A percentile compares a stretch with the other conserved stretches of the same genome.
Conservation (phyloP, 2,888 invertebrate species). For the Drosophila mimica region DNA sequence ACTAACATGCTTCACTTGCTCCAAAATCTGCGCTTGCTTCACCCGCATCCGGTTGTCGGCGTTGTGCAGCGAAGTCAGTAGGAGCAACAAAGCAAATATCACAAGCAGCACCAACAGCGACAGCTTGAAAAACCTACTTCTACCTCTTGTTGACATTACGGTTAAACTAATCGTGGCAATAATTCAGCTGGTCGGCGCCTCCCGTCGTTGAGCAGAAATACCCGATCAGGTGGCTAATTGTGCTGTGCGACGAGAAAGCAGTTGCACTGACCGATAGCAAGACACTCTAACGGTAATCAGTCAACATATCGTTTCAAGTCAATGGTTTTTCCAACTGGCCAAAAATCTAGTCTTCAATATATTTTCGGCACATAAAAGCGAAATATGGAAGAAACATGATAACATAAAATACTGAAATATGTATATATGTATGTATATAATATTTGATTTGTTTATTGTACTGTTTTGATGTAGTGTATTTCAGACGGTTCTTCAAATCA, state of each 20-base stretch:
- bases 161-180: constrained; percentile 38
- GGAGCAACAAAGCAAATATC: constrained; percentile 44
- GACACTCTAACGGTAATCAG: neutral
- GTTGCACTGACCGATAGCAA: constrained; percentile 15
- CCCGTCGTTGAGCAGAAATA: neutral
- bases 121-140: constrained; percentile 42
- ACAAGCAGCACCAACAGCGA: constrained; percentile 43
- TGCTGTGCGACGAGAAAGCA: constrained; percentile 5
- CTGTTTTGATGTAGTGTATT: neutral
- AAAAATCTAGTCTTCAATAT: neutral
- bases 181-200: neutral
- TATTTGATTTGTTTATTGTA: neutral
- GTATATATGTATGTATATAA: neutral
- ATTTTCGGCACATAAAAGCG: neutral
- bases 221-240: constrained; percentile 38
- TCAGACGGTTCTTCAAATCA: neutral
- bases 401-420: neutral
- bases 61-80: constrained; percentile 33
- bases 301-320: neutral
- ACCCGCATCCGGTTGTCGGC: constrained; percentile 7
- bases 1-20: neutral
- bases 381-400: neutral
- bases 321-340: neutral
- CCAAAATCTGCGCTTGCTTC: neutral
- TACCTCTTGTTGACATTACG: constrained; percentile 58